Evolutionary conservation across 1,140 invertebrate species (phyloP).

Genomic region (Drosophila varians): DNA sequence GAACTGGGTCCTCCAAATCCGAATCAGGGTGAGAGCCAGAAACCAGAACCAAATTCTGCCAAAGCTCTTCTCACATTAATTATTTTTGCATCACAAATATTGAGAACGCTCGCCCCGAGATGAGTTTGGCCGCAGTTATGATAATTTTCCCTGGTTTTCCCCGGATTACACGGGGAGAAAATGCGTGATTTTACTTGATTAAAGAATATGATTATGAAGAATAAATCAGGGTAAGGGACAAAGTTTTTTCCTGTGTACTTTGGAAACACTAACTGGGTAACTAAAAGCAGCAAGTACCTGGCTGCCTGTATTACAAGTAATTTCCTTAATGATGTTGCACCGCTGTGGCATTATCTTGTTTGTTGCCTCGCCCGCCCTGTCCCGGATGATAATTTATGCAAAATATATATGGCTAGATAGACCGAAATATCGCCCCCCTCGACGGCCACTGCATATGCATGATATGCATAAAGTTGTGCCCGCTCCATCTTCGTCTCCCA

Average conservation of each 20-base stretch:
- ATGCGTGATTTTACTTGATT: no score
- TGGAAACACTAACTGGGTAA: constrained; percentile 30
- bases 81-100: constrained; percentile 76
- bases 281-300: constrained; percentile 59
- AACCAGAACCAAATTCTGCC: constrained; percentile 20
- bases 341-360: constrained; percentile 79
- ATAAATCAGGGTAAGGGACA: no score
- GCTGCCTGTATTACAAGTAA: constrained; percentile 73
- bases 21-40: constrained; percentile 27
- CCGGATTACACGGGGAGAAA: neutral
- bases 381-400: constrained; percentile 75
- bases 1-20: neutral
- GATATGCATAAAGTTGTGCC: constrained; percentile 43
- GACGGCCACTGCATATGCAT: constrained; percentile 33
- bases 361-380: constrained; percentile 35
- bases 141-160: constrained; percentile 54
- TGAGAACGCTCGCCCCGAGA: constrained; percentile 44
- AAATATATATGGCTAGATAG: constrained; percentile 62
- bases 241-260: constrained; percentile 4
- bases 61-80: constrained; percentile 73
- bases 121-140: constrained; percentile 53
- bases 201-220: no score
- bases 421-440: constrained; percentile 14
- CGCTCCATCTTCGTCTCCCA: constrained; percentile 34
- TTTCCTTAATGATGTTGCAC: constrained; percentile 80